Evolutionary conservation across 35 echinoderm and acorn worm genomes (phyloP).

Genomic region (Heliocidaris tuberculata): DNA sequence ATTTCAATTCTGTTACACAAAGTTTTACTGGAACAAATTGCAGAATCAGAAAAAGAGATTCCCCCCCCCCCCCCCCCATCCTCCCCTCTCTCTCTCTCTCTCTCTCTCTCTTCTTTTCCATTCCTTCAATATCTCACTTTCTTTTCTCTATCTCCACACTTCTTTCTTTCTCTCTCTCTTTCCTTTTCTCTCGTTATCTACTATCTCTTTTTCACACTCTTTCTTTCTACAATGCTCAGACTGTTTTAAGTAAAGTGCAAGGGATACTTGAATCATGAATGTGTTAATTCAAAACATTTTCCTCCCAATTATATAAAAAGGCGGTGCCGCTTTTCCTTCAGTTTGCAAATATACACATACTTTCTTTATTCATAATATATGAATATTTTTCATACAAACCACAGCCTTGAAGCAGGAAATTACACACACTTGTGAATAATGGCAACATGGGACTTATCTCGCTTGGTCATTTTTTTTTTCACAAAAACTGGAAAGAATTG

Average conservation of each 20-base stretch:
- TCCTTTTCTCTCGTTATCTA: too few species aligned
- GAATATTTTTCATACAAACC: not conserved
- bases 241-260: not conserved
- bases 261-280: not conserved
- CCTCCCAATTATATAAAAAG: not conserved
- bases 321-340: not conserved
- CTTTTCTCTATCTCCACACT: not conserved
- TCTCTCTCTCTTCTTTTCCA: not conserved
- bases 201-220: too few species aligned
- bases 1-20: too few species aligned
- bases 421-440: not conserved
- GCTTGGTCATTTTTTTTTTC: not conserved
- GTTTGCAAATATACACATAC: not conserved
- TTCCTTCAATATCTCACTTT: not conserved
- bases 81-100: not conserved
- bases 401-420: not conserved
- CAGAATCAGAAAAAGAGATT: too few species aligned
- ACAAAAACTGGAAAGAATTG: not conserved
- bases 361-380: not conserved
- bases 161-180: not conserved
- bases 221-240: not conserved
- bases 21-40: too few species aligned
- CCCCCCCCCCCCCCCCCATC: too few species aligned
- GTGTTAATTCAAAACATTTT: conserved; percentile 1
- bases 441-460: not conserved